Evolutionary conservation across 2,888 invertebrate genomes (phyloP).

Genomic region (Camptogramma bilineatum): DNA sequence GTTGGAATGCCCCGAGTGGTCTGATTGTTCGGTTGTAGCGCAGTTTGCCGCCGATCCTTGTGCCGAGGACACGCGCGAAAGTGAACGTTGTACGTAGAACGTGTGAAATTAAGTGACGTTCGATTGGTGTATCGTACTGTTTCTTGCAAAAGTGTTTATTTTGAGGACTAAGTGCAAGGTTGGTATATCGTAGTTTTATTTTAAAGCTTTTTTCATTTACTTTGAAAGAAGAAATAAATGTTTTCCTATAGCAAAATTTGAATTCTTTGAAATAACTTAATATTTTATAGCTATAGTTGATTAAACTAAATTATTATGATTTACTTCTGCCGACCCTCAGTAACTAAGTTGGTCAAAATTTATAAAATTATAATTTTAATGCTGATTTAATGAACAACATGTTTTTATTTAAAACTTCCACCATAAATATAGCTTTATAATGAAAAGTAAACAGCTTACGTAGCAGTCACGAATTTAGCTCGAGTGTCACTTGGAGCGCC

Average conservation of each 20-base stretch:
- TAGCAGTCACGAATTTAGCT: conserved; percentile 47
- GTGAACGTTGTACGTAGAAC: conserved; percentile 47
- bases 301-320: no score
- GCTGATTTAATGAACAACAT: background rate
- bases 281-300: no score
- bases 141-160: conserved; percentile 33
- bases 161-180: conserved; percentile 35
- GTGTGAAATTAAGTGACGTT: conserved; percentile 62
- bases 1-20: conserved; percentile 53
- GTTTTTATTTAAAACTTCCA: background rate
- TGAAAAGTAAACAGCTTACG: conserved; percentile 26
- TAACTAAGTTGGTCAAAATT: background rate
- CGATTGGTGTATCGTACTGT: conserved; percentile 52
- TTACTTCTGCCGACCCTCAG: no score
- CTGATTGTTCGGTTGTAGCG: conserved; percentile 51
- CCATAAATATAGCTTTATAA: background rate
- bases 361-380: background rate
- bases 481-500: conserved; percentile 48
- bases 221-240: background rate
- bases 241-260: no score
- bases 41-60: conserved; percentile 61
- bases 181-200: conserved; percentile 35
- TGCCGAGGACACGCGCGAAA: conserved; percentile 48
- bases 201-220: conserved; percentile 1
- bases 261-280: no score